Evolutionary conservation across 2,888 invertebrate genomes (phyloP).

Genomic region (Tenthredo livida): DNA sequence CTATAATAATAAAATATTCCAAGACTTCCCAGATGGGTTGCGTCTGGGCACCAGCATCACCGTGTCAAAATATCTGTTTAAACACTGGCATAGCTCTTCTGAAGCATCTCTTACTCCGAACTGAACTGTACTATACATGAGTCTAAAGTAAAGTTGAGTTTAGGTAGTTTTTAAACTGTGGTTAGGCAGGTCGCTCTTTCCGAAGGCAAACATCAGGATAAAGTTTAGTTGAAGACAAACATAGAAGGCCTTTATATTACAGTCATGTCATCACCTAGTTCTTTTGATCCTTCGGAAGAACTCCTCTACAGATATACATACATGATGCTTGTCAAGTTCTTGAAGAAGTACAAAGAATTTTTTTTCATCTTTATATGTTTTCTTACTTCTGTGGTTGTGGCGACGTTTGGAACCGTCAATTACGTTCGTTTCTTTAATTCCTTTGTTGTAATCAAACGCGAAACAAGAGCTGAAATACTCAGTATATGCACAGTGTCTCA

Average conservation of each 20-base stretch:
- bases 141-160: background rate
- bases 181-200: background rate
- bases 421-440: background rate
- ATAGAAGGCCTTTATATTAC: slow-evolving; percentile 7
- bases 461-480: background rate
- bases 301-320: background rate
- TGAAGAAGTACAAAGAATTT: background rate
- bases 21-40: slow-evolving; percentile 27
- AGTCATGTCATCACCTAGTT: slow-evolving; percentile 16
- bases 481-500: background rate
- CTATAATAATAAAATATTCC: background rate
- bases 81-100: slow-evolving; percentile 35
- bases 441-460: background rate
- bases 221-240: slow-evolving; percentile 27
- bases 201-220: slow-evolving; percentile 12
- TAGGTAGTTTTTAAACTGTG: background rate
- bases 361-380: no score
- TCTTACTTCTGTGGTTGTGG: background rate
- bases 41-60: background rate
- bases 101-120: slow-evolving; percentile 22
- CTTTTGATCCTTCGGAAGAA: slow-evolving; percentile 12
- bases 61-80: slow-evolving; percentile 39
- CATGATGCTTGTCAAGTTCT: background rate
- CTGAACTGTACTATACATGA: background rate
- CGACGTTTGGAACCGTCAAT: background rate